These are phyloP conservation scores for Corythornis vintsioides DNA, from an alignment of 2,113 vertebrate genomes.

Conservation along the genomic window DNA sequence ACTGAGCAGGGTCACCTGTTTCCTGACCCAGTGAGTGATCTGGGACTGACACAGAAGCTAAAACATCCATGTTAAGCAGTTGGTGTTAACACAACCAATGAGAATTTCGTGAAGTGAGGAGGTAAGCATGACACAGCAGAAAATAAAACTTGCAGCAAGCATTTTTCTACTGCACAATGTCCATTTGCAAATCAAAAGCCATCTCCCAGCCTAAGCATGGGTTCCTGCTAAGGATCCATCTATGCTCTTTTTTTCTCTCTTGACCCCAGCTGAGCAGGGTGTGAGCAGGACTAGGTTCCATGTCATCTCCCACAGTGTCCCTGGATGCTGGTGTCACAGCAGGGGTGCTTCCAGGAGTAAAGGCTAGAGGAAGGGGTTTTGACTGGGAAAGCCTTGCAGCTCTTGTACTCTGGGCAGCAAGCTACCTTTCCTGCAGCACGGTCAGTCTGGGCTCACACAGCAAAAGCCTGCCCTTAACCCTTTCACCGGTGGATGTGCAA, in stretches of 20 bases:
- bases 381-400: not conserved
- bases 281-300: not conserved
- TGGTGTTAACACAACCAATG: not conserved
- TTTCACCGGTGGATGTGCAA: not conserved
- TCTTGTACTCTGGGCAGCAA: not conserved
- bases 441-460: not conserved
- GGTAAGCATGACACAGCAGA: not conserved
- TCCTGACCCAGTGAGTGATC: fast-evolving
- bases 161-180: not conserved
- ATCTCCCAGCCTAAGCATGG: not conserved
- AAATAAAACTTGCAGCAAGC: not conserved
- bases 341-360: not conserved
- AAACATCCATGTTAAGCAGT: not conserved
- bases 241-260: not conserved
- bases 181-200: not conserved
- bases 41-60: not conserved
- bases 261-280: not conserved
- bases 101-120: not conserved
- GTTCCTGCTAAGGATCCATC: not conserved
- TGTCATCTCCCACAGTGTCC: not conserved
- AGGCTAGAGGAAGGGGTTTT: not conserved
- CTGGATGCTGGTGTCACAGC: not conserved
- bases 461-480: not conserved
- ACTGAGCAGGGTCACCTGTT: not conserved
- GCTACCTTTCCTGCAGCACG: not conserved